A percentile compares a stretch with the other conserved stretches of the same genome.
Evolutionary conservation across 1,140 invertebrate species (phyloP).

Genomic region (Druon quercuslanigerum): DNA sequence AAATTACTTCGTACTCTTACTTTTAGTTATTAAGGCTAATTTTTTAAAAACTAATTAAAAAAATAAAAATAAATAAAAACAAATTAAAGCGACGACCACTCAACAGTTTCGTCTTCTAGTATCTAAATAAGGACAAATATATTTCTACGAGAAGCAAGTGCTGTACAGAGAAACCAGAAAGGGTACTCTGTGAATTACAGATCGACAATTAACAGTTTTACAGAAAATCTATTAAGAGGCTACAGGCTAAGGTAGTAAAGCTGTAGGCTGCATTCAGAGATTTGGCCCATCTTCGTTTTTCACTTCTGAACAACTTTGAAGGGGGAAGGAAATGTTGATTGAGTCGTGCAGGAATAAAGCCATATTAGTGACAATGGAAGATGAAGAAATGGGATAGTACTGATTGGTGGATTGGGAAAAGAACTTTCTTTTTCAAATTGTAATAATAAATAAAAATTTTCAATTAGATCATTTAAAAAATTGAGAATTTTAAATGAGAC

Average conservation of each 20-base stretch:
- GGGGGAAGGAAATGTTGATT: background rate
- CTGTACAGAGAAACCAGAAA: conserved; percentile 10
- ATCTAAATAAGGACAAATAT: background rate
- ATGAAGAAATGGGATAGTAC: too few species aligned
- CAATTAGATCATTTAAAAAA: too few species aligned
- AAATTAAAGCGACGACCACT: conserved; percentile 32
- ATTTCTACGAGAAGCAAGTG: conserved; percentile 28
- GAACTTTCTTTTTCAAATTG: too few species aligned
- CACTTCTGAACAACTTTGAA: background rate
- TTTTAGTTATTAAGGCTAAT: background rate
- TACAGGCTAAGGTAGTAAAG: conserved; percentile 75
- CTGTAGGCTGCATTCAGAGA: conserved; percentile 33
- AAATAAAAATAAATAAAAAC: conserved; percentile 6
- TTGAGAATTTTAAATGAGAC: too few species aligned
- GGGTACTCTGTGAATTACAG: conserved; percentile 39
- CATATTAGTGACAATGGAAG: too few species aligned
- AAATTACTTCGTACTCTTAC: conserved; percentile 9
- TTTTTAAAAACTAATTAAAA: background rate
- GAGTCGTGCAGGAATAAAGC: conserved; percentile 13
- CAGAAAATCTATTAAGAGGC: conserved; percentile 69
- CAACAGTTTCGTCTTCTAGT: conserved; percentile 12
- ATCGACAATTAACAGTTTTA: too few species aligned
- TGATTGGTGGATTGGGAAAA: too few species aligned
- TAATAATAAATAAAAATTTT: too few species aligned
- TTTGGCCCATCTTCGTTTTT: conserved; percentile 8